These are phyloP conservation scores for Columba livia DNA, from an alignment of 2,113 vertebrate species.

Conservation along the genomic window DNA sequence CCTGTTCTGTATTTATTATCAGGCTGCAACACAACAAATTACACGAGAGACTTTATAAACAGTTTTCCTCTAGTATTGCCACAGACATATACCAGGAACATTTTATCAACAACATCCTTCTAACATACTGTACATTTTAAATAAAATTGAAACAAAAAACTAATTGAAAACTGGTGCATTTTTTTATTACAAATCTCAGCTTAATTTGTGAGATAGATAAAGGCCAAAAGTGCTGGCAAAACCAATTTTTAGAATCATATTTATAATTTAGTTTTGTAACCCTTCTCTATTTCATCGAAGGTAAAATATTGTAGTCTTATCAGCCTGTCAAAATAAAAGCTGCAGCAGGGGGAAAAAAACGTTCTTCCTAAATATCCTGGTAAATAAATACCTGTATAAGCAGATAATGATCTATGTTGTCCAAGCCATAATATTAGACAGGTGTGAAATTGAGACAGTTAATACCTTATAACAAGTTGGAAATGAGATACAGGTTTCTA, in stretches of 20 bases:
- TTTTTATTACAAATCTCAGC: background rate
- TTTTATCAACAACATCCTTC: background rate
- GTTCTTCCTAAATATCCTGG: background rate
- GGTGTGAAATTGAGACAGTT: background rate
- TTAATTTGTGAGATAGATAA: background rate
- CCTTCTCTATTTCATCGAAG: background rate
- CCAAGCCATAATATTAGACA: background rate
- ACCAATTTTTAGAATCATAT: background rate
- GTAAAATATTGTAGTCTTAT: background rate
- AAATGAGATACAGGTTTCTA: background rate
- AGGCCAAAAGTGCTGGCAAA: background rate
- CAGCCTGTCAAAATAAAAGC: background rate
- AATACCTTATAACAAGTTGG: background rate
- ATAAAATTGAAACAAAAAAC: background rate
- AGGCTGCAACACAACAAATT: background rate
- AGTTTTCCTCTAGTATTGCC: background rate
- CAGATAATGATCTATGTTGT: background rate
- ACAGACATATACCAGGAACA: fast-evolving
- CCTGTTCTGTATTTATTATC: background rate
- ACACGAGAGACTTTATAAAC: background rate
- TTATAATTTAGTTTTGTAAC: background rate
- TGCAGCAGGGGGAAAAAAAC: background rate
- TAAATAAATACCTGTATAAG: background rate
- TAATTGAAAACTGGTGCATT: background rate
- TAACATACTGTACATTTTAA: background rate